Percentiles rank a stretch among this genome's conserved stretches.
These are phyloP conservation scores for Pseudomyrmex flavicornis DNA, from an alignment of 1,140 invertebrate genomes.

Conservation along the genomic window DNA sequence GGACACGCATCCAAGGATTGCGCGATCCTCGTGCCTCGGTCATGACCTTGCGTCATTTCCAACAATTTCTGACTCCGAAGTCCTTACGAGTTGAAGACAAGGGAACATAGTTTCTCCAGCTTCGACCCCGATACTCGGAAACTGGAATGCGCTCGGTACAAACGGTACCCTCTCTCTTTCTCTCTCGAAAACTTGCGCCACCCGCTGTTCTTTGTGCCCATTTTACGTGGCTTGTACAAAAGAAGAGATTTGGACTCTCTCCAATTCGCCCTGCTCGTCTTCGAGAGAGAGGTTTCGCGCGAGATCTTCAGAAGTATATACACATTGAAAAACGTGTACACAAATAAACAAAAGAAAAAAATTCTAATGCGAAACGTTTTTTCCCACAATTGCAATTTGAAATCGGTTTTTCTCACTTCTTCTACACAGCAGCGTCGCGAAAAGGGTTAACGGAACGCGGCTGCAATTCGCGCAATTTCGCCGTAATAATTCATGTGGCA, in stretches of 20 bases:
- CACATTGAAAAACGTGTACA: neutral
- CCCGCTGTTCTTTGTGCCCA: neutral
- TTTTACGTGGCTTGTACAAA: neutral
- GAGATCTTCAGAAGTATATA: neutral
- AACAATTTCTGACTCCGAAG: conserved; percentile 47
- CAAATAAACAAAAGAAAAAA: no score
- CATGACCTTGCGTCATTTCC: conserved; percentile 56
- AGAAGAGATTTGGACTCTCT: neutral
- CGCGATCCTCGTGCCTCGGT: neutral
- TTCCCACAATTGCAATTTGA: neutral
- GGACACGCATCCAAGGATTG: neutral
- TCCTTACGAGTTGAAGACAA: conserved; percentile 17
- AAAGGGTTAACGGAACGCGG: conserved; percentile 10
- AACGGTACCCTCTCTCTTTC: neutral
- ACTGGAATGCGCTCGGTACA: conserved; percentile 29
- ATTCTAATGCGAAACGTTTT: no score
- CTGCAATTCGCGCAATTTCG: conserved; percentile 2
- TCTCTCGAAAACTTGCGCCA: conserved; percentile 35
- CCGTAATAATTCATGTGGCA: conserved; percentile 27
- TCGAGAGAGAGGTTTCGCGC: neutral
- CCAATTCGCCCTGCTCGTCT: neutral
- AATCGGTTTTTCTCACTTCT: neutral
- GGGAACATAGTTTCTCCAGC: conserved; percentile 39
- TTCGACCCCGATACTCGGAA: conserved; percentile 42
- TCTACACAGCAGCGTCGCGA: neutral